These are phyloP conservation scores for Drosophila varians DNA, from an alignment of 1,140 invertebrate genomes.

Conservation along the genomic window DNA sequence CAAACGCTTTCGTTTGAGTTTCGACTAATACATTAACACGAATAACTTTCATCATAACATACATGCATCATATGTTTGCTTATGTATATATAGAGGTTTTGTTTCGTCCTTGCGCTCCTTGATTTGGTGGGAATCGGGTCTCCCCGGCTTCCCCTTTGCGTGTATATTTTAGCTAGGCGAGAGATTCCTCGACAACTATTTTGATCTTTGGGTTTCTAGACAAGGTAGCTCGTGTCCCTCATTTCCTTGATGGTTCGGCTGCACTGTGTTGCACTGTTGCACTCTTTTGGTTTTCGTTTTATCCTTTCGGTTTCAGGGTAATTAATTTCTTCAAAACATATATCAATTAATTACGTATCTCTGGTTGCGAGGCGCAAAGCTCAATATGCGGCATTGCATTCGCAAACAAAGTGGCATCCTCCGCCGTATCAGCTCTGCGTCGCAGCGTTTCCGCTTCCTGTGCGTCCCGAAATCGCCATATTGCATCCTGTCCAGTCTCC, in stretches of 20 bases:
- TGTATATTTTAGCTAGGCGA: slow-evolving; percentile 75
- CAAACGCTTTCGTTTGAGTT: slow-evolving; percentile 42
- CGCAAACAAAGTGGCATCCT: slow-evolving; percentile 73
- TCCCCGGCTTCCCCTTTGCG: slow-evolving; percentile 9
- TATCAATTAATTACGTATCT: slow-evolving; percentile 73
- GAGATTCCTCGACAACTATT: slow-evolving; percentile 54
- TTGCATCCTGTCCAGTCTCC: slow-evolving; percentile 46
- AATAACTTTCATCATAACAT: slow-evolving; percentile 52
- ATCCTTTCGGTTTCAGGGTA: slow-evolving; percentile 32
- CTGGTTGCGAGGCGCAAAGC: slow-evolving; percentile 35
- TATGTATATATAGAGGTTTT: slow-evolving; percentile 3
- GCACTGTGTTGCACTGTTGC: slow-evolving; percentile 2
- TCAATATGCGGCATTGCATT: slow-evolving; percentile 70
- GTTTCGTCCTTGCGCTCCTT: no score
- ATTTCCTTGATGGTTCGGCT: slow-evolving; percentile 10
- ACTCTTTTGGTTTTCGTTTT: slow-evolving; percentile 5
- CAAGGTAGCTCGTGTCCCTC: slow-evolving; percentile 64
- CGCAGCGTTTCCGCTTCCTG: slow-evolving; percentile 22
- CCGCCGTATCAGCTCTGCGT: slow-evolving; percentile 65
- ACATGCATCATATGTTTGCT: slow-evolving; percentile 8
- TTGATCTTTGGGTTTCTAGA: slow-evolving; percentile 76
- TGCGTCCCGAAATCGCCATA: slow-evolving; percentile 39
- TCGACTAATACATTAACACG: slow-evolving; percentile 75
- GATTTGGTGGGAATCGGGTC: no score
- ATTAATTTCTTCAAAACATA: slow-evolving; percentile 68